A percentile compares a stretch with the other conserved stretches of the same genome.
phyloP scores from a whole-genome alignment of 2,797 vertebrate genomes.

The Takifugu rubripes region DNA sequence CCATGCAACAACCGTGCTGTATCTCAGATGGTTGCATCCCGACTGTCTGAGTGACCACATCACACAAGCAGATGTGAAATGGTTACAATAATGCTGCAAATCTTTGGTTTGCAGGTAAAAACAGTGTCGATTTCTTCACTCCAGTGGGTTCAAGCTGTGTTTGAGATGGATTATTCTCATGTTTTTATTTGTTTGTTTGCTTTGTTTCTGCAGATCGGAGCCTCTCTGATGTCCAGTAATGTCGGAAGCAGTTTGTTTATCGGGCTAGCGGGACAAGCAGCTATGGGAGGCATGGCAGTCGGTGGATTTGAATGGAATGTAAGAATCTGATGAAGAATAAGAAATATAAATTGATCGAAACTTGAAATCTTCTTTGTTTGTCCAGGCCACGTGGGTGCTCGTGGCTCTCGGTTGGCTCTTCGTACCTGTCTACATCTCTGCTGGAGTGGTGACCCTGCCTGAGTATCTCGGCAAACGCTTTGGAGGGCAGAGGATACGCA shows the following conservation, averaged over 20 bases:
- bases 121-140: too few relatives aligned
- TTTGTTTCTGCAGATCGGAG: slow-evolving; percentile 82
- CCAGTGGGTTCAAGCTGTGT: neutral
- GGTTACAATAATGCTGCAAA: too few relatives aligned
- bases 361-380: neutral
- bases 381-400: slow-evolving; percentile 87
- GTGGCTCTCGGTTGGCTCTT: slow-evolving; percentile 94
- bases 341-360: neutral
- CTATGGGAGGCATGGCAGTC: slow-evolving; percentile 89
- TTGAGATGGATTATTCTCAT: neutral
- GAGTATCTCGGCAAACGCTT: slow-evolving; percentile 92
- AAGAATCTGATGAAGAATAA: slow-evolving; percentile 44
- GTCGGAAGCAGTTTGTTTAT: slow-evolving; percentile 93
- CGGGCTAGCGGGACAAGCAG: slow-evolving; percentile 88
- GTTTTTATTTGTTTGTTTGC: slow-evolving; percentile 1
- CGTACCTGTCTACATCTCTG: slow-evolving; percentile 88
- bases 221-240: slow-evolving; percentile 95
- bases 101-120: too few relatives aligned
- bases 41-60: too few relatives aligned
- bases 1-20: too few relatives aligned
- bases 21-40: too few relatives aligned
- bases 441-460: slow-evolving; percentile 92
- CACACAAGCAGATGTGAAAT: too few relatives aligned
- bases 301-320: slow-evolving; percentile 95
- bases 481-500: slow-evolving; percentile 86